A percentile compares a stretch with the other conserved stretches of the same genome.
These are phyloP conservation scores for Toxostoma redivivum DNA, from an alignment of 2,113 vertebrate species.

Conservation along the genomic window DNA sequence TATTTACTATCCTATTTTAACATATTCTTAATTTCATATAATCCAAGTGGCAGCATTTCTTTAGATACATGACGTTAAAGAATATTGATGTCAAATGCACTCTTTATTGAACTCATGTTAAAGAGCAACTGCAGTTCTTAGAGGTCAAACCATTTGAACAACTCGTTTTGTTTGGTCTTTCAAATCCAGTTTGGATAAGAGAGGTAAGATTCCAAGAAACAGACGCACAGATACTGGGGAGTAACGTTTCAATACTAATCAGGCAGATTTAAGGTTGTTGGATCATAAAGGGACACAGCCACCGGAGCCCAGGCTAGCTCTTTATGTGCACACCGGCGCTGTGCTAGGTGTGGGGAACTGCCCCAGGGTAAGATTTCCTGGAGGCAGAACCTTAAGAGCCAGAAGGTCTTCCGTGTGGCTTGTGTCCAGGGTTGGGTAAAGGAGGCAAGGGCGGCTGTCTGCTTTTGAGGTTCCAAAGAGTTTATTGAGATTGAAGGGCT, in stretches of 20 bases:
- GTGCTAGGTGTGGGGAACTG: too few relatives aligned
- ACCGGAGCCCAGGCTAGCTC: too few relatives aligned
- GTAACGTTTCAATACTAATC: not conserved
- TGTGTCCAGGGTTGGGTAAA: too few relatives aligned
- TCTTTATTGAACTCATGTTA: not conserved
- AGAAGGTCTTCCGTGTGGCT: too few relatives aligned
- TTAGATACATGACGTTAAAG: not conserved
- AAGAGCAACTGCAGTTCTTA: not conserved
- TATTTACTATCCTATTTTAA: not conserved
- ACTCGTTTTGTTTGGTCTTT: not conserved
- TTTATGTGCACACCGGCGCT: too few relatives aligned
- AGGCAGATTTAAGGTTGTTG: not conserved
- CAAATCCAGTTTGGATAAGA: not conserved
- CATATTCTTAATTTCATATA: not conserved
- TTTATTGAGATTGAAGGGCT: too few relatives aligned
- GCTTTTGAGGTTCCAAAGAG: too few relatives aligned
- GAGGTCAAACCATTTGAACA: not conserved
- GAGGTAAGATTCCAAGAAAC: not conserved
- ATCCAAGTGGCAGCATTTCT: not conserved
- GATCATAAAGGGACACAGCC: not conserved
- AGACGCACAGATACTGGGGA: not conserved
- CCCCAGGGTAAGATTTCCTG: too few relatives aligned
- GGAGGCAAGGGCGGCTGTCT: too few relatives aligned
- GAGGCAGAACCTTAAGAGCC: too few relatives aligned
- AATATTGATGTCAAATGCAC: not conserved